Base-by-base conservation (phyloP, 2,888 invertebrate species). In the Nymphalis urticae region DNA sequence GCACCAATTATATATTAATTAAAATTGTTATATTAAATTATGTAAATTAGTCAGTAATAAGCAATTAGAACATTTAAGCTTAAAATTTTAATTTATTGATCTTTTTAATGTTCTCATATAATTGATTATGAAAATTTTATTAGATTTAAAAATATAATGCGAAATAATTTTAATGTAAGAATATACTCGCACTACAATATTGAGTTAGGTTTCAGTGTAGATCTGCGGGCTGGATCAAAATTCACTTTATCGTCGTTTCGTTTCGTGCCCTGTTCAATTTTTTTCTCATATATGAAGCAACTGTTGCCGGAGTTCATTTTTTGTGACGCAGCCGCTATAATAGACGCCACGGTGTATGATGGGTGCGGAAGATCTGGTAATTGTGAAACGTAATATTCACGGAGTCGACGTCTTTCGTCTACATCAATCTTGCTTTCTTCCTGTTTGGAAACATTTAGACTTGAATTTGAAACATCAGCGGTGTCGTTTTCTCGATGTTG, bases 331-430 rank as follows among this genome's bases (percentile, higher is more conserved):
- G 83, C 77, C 24, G 86, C 78, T 66, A 88, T 84, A 68, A 88
- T 84, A 0, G 82, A 80, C 10, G 85, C 83, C 67, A 80, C 78
- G 4, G 80, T 80, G 65, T 77, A 73, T 21, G 84, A 78, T 8
- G 86, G 86, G 73, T 85, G 85, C 3, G 85, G 85, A 24, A 86
- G 75, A 75, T 87, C 84, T 10, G 83, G 84, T 36, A 86, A 83
- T 76, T 85, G 82, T 21, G 83, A 83, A 62, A 84, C 75, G 74
- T 80, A 78, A 75, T 80, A 80, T 60, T 83, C 76, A 54, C 80
- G 76, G 4, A 79, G 75, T 66, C 80, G 82, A 66, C 79, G 75
- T 59, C 75, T 75, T 42, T 42, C 36, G 3, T 58, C 27, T 32
- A 6, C 58, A 17, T 58, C 42, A 42, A 19, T 19, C 42, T 58